A percentile compares a stretch with the other conserved stretches of the same genome.
Conservation (phyloP, 2,888 invertebrate genomes). For the Notodonta dromedarius region DNA sequence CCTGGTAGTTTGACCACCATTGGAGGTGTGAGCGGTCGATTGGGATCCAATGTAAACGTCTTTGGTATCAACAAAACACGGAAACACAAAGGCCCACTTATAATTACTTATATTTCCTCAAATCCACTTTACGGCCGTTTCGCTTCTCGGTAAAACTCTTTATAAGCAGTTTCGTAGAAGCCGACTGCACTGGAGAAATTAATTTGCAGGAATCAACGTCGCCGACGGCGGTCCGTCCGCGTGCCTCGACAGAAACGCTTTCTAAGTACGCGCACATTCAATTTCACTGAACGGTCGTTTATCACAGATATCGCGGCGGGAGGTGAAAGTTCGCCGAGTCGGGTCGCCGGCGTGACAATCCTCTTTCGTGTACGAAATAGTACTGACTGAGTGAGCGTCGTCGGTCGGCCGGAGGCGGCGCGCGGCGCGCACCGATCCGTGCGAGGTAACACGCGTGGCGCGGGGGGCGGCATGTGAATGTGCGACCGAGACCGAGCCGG, state of each 20-base stretch:
- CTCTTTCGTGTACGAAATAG: conserved; percentile 61
- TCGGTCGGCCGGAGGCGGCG: conserved; percentile 36
- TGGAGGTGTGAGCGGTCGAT: conserved; percentile 74
- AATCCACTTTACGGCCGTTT: conserved; percentile 81
- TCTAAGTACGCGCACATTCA: conserved; percentile 78
- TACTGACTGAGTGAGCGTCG: conserved; percentile 56
- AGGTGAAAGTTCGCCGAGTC: conserved; percentile 78
- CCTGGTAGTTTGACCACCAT: conserved; percentile 84
- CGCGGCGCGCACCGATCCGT: conserved; percentile 38
- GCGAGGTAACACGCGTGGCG: conserved; percentile 50
- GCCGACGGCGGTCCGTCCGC: conserved; percentile 63
- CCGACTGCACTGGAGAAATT: conserved; percentile 78
- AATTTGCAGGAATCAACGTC: conserved; percentile 77
- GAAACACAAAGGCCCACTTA: conserved; percentile 78
- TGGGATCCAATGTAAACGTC: conserved; percentile 83
- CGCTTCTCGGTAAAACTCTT: conserved; percentile 81
- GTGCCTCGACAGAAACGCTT: conserved; percentile 69
- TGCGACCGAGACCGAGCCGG: conserved; percentile 45
- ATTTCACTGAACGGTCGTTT: conserved; percentile 76
- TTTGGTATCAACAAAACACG: conserved; percentile 70
- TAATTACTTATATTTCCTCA: conserved; percentile 80
- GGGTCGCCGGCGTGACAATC: conserved; percentile 57
- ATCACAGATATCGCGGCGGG: conserved; percentile 77
- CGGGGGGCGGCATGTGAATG: conserved; percentile 40
- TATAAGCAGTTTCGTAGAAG: conserved; percentile 81